Base-by-base conservation (phyloP, 2,113 vertebrate species). In the Platichthys flesus region DNA sequence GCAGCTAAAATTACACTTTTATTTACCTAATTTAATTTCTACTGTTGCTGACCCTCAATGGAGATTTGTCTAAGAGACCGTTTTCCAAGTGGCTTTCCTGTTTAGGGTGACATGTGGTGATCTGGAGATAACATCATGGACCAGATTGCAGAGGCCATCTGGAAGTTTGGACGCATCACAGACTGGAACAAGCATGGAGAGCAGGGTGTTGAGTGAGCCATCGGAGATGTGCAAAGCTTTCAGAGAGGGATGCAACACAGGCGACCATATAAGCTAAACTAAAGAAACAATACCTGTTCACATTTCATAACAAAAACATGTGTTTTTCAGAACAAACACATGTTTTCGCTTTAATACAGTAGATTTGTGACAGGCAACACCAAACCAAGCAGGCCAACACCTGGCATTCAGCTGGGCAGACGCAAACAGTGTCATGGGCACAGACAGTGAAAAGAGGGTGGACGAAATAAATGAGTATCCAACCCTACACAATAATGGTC, bases 91-190 rank as follows among this genome's bases (percentile, higher is more conserved):
- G 66, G 28, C 76, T 57, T 68, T 77, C 67, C 56, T 66, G 67
- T 75, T 73, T 63, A 66, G 4, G 90, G 56, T 56, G 81, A 93
- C 94, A 94, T 93, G 90, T 93, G 94, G 79, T 26, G 63, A 87
- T 65, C 47, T 51, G 84, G 79, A 82, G 92, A 92, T 83, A 81
- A 15, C 88, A 91, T 93, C 86, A 78, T 74, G 82, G 66, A 80
- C 87, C 95, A 96, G 95, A 96, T 93, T 95, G 94, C 89, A 88
- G 69, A 72, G 91, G 89, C 97, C 96, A 96, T 97, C 96, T 97
- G 96, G 95, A 95, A 89, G 79, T 92, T 90, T 93, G 94, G 88
- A 90, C 70, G 74, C 64, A 69, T 78, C 73, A 80, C 63, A 81
- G 85, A 67, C 77, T 51, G 76, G 88, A 83, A 76, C 76, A 28